phyloP scores from a whole-genome alignment of 1,140 invertebrate genomes.

The Diploscapter pachys region DNA sequence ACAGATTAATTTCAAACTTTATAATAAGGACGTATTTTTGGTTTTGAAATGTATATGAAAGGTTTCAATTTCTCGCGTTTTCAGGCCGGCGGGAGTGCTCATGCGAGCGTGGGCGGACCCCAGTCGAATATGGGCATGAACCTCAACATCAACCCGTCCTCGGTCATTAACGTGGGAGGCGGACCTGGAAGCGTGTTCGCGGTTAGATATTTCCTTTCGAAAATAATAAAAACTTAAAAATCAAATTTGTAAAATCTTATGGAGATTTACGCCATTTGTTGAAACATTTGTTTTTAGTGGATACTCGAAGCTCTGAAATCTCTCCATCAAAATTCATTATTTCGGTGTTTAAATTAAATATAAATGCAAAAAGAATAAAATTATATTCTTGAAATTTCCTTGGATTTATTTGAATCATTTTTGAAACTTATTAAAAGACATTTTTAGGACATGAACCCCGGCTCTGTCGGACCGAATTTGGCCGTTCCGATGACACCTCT shows the following conservation, averaged over 20 bases:
- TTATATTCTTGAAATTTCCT: too few relatives aligned
- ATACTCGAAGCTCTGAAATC: too few relatives aligned
- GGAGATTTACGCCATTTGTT: not conserved
- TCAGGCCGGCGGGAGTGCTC: slow-evolving; percentile 11
- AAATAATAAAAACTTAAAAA: too few relatives aligned
- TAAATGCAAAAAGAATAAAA: too few relatives aligned
- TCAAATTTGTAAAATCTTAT: not conserved
- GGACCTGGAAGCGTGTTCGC: slow-evolving; percentile 13
- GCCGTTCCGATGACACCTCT: slow-evolving; percentile 33
- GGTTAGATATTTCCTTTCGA: not conserved
- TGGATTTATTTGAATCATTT: not conserved
- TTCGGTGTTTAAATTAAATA: too few relatives aligned
- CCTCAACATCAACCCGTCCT: slow-evolving; percentile 29
- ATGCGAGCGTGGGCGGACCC: slow-evolving; percentile 11
- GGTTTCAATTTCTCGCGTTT: not conserved
- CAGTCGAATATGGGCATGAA: slow-evolving; percentile 6
- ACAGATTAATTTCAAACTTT: too few relatives aligned
- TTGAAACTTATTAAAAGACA: not conserved
- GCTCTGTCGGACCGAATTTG: slow-evolving; percentile 30
- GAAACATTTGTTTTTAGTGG: too few relatives aligned
- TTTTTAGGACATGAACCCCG: slow-evolving; percentile 10
- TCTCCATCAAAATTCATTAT: too few relatives aligned
- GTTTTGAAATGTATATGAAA: too few relatives aligned
- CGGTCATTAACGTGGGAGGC: slow-evolving; percentile 16
- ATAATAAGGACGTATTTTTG: too few relatives aligned